Evolutionary conservation across 2,113 vertebrate genomes (phyloP), one percentile per base, ranked within the genome.

Genomic region (Marmota monax): DNA sequence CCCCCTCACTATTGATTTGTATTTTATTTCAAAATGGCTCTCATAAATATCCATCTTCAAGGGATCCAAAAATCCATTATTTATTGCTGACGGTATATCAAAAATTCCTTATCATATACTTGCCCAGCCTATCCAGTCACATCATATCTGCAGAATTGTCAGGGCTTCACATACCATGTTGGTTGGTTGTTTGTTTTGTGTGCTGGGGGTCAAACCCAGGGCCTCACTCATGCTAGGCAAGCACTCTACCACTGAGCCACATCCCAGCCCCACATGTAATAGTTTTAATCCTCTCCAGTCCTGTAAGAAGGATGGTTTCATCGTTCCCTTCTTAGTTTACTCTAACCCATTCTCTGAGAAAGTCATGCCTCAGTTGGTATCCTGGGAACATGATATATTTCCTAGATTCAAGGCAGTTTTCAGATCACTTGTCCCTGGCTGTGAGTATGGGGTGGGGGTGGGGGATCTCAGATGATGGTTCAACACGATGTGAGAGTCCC

Each of bases 1-100:
- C 23, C 18, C 18, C 39, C 16, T 76, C 70, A 84, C 72, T 77
- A 6, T 82, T 79, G 10, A 74, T 88, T 95, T 96, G 42, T 84
- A 56, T 89, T 93, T 92, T 82, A 61, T 78, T 93, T 93, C 74
- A 89, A 2, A 51, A 48, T 67, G 48, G 37, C 58, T 91, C n/a
- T 7, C 23, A 45, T 84, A 82, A 78, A 37, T 69, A 9, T 1
- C 56, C 37, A 42, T 69, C 72, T 94, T 37, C 10, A 56, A 29
- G 61, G 42, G 10, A 25, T 84, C 58, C 42, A 53, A 53, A 76
- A 76, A 48, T 29, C 32, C 61, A 22, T 89, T 56, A 45, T 53
- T 32, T 72, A 34, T 89, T 78, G 18, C 32, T 78, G 53, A 92
- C 51, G 32, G 14, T 88, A 3, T 84, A n/a, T 78, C 45, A 89